These are phyloP conservation scores for Phataginus tetradactyla DNA, from an alignment of 2,797 vertebrate genomes.

Conservation along the genomic window DNA sequence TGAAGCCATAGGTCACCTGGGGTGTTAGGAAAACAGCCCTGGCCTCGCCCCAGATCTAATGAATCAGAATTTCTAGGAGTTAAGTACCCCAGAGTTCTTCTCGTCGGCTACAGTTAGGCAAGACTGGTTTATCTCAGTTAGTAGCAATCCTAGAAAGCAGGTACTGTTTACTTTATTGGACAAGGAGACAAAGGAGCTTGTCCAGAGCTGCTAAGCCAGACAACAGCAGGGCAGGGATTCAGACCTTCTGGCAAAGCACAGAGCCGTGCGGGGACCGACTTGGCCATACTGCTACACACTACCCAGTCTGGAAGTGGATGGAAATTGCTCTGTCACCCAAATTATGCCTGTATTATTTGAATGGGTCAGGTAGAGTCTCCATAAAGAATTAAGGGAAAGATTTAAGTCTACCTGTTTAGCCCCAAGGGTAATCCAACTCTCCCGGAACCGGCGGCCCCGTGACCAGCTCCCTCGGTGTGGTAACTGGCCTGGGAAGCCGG, in stretches of 20 bases:
- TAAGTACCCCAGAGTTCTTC: background rate
- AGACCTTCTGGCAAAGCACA: background rate
- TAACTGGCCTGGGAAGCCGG: background rate
- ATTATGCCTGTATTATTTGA: background rate
- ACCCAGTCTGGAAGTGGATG: background rate
- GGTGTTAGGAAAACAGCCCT: background rate
- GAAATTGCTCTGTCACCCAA: background rate
- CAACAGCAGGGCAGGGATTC: background rate
- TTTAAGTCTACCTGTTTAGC: background rate
- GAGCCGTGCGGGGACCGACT: background rate
- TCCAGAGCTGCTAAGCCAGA: background rate
- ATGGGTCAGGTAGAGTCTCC: background rate
- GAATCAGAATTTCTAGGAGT: background rate
- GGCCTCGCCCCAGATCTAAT: background rate
- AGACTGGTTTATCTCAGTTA: background rate
- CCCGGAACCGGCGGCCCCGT: background rate
- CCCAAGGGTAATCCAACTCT: background rate
- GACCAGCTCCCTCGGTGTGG: too few species aligned
- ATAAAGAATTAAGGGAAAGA: background rate
- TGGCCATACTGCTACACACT: background rate
- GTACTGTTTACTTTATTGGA: background rate
- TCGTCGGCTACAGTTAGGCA: too few species aligned
- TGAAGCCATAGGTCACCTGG: background rate
- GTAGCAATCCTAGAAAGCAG: background rate
- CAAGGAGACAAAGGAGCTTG: background rate